phyloP scores from a whole-genome alignment of 53 echinoderm and acorn worm species.

The Arbacia lixula region DNA sequence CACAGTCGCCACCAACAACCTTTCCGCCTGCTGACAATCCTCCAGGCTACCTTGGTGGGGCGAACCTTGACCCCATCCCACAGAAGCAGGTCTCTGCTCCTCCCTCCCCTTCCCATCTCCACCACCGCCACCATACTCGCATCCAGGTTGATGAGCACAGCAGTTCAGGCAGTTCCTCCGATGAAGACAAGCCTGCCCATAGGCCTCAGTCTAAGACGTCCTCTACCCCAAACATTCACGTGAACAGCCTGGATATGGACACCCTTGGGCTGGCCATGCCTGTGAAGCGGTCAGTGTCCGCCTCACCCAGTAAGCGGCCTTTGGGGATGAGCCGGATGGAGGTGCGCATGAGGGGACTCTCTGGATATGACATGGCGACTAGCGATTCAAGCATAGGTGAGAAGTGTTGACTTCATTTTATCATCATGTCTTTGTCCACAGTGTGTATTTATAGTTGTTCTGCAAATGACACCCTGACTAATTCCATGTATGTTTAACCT shows the following conservation, averaged over 20 bases:
- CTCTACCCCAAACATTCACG: slow-evolving; percentile 49
- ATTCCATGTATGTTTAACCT: not conserved
- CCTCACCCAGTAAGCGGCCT: slow-evolving; percentile 35
- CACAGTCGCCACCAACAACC: not conserved
- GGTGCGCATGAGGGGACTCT: slow-evolving; percentile 49
- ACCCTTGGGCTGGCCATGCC: not conserved
- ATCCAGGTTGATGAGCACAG: not conserved
- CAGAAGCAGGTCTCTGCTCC: slow-evolving; percentile 40
- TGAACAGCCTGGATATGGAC: slow-evolving; percentile 25
- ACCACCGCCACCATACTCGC: not conserved
- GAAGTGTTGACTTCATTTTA: too few relatives aligned
- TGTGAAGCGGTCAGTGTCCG: slow-evolving; percentile 36
- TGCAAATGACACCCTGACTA: not conserved
- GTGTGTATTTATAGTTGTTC: not conserved
- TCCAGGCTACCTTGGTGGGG: not conserved
- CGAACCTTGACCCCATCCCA: not conserved
- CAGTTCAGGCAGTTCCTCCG: slow-evolving; percentile 21
- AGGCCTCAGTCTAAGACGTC: slow-evolving; percentile 43
- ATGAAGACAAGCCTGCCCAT: slow-evolving; percentile 37
- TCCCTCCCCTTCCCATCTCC: slow-evolving; percentile 12
- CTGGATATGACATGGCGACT: slow-evolving; percentile 53
- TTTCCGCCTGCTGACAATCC: not conserved
- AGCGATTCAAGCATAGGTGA: slow-evolving; percentile 46
- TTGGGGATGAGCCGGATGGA: slow-evolving; percentile 55
- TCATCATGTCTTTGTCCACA: not conserved